Evolutionary conservation across 1,140 invertebrate genomes (phyloP), one percentile per base, ranked within the genome.

Genomic region (Delia radicum): DNA sequence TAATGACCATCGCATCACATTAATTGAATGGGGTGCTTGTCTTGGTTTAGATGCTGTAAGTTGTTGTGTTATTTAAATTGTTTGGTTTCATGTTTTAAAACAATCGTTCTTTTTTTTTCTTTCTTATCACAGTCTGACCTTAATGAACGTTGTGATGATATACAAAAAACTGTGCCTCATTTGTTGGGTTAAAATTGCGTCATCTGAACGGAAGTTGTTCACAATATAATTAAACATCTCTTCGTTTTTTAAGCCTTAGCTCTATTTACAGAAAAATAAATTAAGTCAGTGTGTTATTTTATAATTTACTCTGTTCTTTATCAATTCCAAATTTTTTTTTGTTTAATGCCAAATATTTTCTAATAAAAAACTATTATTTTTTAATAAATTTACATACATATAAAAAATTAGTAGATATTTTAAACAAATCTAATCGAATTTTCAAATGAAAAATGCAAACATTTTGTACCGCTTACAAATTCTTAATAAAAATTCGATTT

Each of bases 1-100:
- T 77, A 89, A 93, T 79, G 94, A 98, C 87, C 96, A 97, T 86
- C 91, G 92, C 83, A 96, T 98, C 81, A 94, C 94, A 8, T 89
- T 98, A 46, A 86, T 90, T 75, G 96, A 98, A 87, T 98, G 96
- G 96, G 96, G 95, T 78, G 93, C 91, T 83, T 98, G 96, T 82
- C 89, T 98, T 75, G 91, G 96, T 82, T 88, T 97, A 29, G 92
- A 95, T 72, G 90, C 93, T 88, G 93, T 92, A 87, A 78, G 75
- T 72, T 10, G 75, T 21, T n/a, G n/a, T 55, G 8, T 21, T 55
- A n/a, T 48, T 48, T 48, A n/a, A n/a, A 0, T 2, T 72, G 74
- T 18, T 42, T 18, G 2, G 46, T 76, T 78, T 69, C 76, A 78
- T 74, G 37, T 24, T 73, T 28, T 61, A 48, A 18, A 69, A 28